phyloP scores from a whole-genome alignment of 2,113 vertebrate genomes.

The Chauna torquata region DNA sequence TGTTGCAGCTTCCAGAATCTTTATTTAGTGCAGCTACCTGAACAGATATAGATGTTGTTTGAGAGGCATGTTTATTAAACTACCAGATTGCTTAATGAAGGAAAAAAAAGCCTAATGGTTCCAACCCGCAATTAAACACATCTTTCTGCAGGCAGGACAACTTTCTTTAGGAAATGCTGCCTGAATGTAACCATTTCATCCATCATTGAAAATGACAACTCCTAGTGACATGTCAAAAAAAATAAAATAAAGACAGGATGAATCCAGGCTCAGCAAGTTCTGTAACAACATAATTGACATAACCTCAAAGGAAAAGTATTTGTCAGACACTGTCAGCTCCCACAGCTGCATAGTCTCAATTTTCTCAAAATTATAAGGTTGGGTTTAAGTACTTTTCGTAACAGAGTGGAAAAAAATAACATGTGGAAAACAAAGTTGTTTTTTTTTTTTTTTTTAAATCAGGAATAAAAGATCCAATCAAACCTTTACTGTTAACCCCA shows the following conservation, averaged over 20 bases:
- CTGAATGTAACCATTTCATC: not conserved
- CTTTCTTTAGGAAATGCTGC: not conserved
- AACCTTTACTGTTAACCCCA: not conserved
- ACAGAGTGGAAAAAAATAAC: not conserved
- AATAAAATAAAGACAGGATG: not conserved
- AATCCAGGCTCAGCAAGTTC: constrained; percentile 16
- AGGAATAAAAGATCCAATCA: not conserved
- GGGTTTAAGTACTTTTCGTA: not conserved
- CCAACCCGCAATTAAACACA: not conserved
- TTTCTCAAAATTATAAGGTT: constrained; percentile 29
- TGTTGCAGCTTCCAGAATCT: not conserved
- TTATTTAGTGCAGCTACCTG: not conserved
- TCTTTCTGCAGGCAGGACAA: not conserved
- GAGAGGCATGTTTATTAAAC: not conserved
- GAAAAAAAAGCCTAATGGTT: not conserved
- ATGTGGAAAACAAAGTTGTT: not conserved
- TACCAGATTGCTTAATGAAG: not conserved
- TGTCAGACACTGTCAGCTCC: constrained; percentile 16
- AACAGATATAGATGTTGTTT: not conserved
- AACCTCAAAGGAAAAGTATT: not conserved
- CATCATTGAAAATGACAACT: not conserved
- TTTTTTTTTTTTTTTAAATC: too few species aligned
- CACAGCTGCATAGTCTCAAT: not conserved
- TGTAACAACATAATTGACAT: constrained; percentile 17
- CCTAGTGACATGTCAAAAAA: not conserved